phyloP scores from a whole-genome alignment of 1,140 invertebrate genomes.

The Homarus americanus region DNA sequence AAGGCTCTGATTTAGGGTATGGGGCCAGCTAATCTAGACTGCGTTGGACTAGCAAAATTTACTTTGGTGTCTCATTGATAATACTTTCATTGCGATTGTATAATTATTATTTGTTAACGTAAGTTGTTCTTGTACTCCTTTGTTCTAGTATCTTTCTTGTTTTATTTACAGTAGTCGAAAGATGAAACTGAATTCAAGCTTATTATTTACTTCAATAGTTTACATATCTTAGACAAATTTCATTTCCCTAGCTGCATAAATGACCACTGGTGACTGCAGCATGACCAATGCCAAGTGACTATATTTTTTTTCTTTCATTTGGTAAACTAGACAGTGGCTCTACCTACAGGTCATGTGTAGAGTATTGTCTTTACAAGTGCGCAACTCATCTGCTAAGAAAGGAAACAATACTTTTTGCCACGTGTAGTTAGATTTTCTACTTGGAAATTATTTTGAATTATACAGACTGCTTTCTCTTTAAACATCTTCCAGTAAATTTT shows the following conservation, averaged over 20 bases:
- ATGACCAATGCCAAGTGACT: conserved; percentile 53
- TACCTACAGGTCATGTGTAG: conserved; percentile 35
- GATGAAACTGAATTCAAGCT: conserved; percentile 40
- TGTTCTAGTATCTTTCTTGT: conserved; percentile 59
- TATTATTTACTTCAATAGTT: conserved; percentile 30
- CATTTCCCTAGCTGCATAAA: conserved; percentile 29
- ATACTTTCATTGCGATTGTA: conserved; percentile 53
- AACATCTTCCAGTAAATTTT: conserved; percentile 34
- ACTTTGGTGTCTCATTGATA: conserved; percentile 55
- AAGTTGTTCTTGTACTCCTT: conserved; percentile 60
- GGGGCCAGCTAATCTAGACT: conserved; percentile 49
- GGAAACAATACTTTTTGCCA: conserved; percentile 51
- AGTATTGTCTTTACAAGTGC: conserved; percentile 21
- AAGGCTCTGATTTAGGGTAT: conserved; percentile 34
- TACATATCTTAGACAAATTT: conserved; percentile 22
- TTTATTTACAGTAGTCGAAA: conserved; percentile 57
- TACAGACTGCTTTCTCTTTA: conserved; percentile 50
- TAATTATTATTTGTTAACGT: conserved; percentile 61
- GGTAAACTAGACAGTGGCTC: conserved; percentile 44
- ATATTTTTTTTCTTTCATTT: conserved; percentile 44
- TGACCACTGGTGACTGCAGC: conserved; percentile 29
- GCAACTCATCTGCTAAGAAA: conserved; percentile 49
- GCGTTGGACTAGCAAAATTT: conserved; percentile 59
- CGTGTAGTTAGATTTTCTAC: conserved; percentile 71
- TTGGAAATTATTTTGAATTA: conserved; percentile 66